These are phyloP conservation scores for Microcebus murinus DNA, from an alignment of 2,113 vertebrate genomes.

Conservation along the genomic window DNA sequence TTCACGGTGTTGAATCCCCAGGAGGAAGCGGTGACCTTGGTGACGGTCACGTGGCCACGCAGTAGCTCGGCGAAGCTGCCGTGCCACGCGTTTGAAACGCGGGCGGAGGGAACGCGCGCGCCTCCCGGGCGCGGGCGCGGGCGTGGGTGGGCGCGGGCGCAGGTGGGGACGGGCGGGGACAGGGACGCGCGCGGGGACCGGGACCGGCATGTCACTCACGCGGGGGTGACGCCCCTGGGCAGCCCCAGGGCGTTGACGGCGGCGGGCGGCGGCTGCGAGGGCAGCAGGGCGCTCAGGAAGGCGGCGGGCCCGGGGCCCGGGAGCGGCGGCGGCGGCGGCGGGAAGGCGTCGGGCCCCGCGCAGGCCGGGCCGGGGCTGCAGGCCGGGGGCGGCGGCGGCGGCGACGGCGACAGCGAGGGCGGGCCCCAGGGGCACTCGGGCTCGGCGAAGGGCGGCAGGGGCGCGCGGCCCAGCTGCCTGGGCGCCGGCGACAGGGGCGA, in stretches of 20 bases:
- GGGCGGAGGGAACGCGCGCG: background rate
- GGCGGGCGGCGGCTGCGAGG: slow-evolving; percentile 86
- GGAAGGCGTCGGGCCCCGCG: slow-evolving; percentile 85
- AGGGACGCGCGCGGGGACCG: accelerated
- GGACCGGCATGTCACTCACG: slow-evolving; percentile 81
- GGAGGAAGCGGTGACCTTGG: too few species aligned
- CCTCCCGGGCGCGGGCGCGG: accelerated
- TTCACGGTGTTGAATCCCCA: background rate
- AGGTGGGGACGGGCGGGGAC: accelerated
- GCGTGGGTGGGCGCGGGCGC: too few species aligned
- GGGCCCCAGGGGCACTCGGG: slow-evolving; percentile 89
- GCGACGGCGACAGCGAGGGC: slow-evolving; percentile 89
- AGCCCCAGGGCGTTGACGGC: slow-evolving; percentile 95
- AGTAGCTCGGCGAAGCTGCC: background rate
- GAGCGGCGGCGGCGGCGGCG: slow-evolving; percentile 89
- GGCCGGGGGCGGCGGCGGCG: slow-evolving; percentile 94
- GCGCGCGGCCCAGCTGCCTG: slow-evolving; percentile 89
- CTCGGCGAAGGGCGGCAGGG: slow-evolving; percentile 86
- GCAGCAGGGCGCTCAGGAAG: slow-evolving; percentile 95
- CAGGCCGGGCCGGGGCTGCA: slow-evolving; percentile 86
- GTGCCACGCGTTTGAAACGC: accelerated
- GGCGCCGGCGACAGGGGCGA: slow-evolving; percentile 94
- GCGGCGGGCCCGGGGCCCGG: slow-evolving; percentile 91
- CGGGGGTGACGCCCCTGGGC: slow-evolving; percentile 91
- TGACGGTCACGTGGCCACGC: background rate